phyloP scores from a whole-genome alignment of 2,888 invertebrate genomes.

The Octodonta nipae region DNA sequence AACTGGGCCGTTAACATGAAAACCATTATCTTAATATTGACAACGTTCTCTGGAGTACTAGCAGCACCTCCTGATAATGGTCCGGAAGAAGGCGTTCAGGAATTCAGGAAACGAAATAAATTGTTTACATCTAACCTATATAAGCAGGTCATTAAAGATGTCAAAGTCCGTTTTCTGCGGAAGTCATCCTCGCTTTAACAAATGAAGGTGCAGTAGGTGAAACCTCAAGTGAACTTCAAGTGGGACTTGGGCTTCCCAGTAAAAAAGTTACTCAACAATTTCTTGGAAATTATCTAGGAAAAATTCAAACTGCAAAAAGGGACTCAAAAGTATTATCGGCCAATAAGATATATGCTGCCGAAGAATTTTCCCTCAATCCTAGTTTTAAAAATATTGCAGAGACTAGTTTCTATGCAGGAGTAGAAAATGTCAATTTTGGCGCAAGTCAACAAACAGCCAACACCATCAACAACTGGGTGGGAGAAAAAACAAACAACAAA shows the following conservation, averaged over 20 bases:
- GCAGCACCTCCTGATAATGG: too few species aligned
- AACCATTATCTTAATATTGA: too few species aligned
- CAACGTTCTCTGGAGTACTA: too few species aligned
- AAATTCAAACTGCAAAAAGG: too few species aligned
- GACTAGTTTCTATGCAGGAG: too few species aligned
- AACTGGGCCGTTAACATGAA: too few species aligned
- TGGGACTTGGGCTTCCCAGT: constrained; percentile 18
- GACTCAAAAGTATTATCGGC: constrained; percentile 21
- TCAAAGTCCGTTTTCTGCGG: constrained; percentile 25
- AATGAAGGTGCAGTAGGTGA: constrained; percentile 25
- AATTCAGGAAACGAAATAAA: too few species aligned
- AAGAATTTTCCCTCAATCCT: constrained; percentile 38
- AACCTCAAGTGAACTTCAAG: constrained; percentile 22
- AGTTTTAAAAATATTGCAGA: too few species aligned
- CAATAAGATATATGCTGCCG: constrained; percentile 49
- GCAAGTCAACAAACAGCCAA: constrained; percentile 16
- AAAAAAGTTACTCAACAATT: constrained; percentile 12
- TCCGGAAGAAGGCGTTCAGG: too few species aligned
- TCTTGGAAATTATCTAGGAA: too few species aligned
- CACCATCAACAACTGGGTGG: constrained; percentile 30
- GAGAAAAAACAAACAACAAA: constrained; percentile 26
- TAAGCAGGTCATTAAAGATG: constrained; percentile 16
- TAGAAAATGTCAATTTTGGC: constrained; percentile 33
- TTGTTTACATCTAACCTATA: too few species aligned
- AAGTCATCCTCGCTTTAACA: constrained; percentile 26